These are phyloP conservation scores for Apis dorsata DNA, from an alignment of 1,140 invertebrate species.

Conservation along the genomic window DNA sequence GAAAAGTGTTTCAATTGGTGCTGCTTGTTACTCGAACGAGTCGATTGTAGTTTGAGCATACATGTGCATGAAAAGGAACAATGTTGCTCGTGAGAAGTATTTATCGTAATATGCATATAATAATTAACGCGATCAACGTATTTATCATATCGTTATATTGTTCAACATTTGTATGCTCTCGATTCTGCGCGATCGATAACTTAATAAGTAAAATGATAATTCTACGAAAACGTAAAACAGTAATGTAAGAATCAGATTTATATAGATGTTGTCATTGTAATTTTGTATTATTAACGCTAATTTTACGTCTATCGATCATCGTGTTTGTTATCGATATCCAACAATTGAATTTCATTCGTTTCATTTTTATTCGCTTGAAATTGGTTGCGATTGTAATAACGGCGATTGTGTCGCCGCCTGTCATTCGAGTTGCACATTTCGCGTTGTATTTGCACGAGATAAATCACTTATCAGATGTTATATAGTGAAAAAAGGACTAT, in stretches of 20 bases:
- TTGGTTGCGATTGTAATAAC: slow-evolving; percentile 18
- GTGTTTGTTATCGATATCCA: slow-evolving; percentile 59
- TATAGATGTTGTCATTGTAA: slow-evolving; percentile 17
- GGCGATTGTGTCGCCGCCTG: neutral
- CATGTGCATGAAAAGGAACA: neutral
- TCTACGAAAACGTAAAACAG: too few relatives aligned
- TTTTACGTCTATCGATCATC: slow-evolving; percentile 66
- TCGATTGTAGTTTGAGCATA: neutral
- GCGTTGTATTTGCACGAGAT: neutral
- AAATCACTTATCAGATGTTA: neutral
- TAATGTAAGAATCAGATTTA: neutral
- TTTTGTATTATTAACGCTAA: slow-evolving; percentile 63
- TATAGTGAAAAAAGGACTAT: slow-evolving; percentile 9
- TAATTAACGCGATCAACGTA: neutral
- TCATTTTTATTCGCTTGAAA: slow-evolving; percentile 40
- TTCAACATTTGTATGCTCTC: neutral
- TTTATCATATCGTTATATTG: neutral
- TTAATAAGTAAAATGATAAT: neutral
- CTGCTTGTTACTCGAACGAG: neutral
- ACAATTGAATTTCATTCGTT: slow-evolving; percentile 19
- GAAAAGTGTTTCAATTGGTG: neutral
- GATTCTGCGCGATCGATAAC: slow-evolving; percentile 30
- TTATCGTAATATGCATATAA: neutral
- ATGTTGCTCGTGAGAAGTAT: neutral
- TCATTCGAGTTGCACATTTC: neutral